A percentile compares a stretch with the other conserved stretches of the same genome.
Evolutionary conservation across 64 coral and sea anemone genomes (phyloP).

Genomic region (Anthopleura sola): DNA sequence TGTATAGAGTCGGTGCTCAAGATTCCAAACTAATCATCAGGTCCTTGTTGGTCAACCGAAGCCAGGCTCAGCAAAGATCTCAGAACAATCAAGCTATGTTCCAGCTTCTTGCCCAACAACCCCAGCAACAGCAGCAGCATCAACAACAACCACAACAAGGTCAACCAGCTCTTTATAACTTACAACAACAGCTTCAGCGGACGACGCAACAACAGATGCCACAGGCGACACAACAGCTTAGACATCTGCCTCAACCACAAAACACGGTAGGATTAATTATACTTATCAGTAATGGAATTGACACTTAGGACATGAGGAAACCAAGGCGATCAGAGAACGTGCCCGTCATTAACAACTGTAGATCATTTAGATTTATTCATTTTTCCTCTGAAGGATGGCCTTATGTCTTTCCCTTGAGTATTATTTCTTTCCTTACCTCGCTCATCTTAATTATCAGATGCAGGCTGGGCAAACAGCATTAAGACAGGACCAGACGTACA

Average conservation of each 20-base stretch:
- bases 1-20: background rate
- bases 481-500: conserved; percentile 54
- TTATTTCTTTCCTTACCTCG: background rate
- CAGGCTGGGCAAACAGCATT: conserved; percentile 49
- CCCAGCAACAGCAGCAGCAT: conserved; percentile 53
- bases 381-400: background rate
- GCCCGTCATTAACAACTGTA: no score
- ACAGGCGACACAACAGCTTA: conserved; percentile 57
- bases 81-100: background rate
- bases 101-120: background rate
- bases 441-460: conserved; percentile 9
- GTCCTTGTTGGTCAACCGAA: background rate
- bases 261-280: conserved; percentile 36
- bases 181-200: conserved; percentile 49
- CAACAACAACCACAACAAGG: conserved; percentile 60
- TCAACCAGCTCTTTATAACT: conserved; percentile 30
- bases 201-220: conserved; percentile 61
- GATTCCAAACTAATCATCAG: conserved; percentile 13
- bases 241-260: conserved; percentile 65
- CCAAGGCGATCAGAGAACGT: no score
- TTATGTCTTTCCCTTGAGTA: background rate
- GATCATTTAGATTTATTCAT: background rate
- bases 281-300: no score
- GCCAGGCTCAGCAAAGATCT: conserved; percentile 8
- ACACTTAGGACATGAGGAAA: no score